Evolutionary conservation across 2,888 invertebrate genomes (phyloP).

Genomic region (Chrysodeixis includens): DNA sequence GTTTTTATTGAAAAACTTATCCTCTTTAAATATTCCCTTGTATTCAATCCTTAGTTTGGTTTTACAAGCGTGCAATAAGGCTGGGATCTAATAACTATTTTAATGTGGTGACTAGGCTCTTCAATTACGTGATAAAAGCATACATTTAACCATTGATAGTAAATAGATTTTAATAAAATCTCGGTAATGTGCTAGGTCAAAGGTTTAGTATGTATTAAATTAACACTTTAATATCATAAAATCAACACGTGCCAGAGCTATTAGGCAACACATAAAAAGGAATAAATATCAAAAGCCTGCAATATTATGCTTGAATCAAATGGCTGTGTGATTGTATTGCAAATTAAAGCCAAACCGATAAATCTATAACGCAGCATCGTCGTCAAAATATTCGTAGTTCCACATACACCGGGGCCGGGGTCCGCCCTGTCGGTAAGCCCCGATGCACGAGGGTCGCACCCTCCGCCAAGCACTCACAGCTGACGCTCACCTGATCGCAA

Average conservation of each 20-base stretch:
- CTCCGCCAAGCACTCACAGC: constrained; percentile 53
- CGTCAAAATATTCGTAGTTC: not conserved
- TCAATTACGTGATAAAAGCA: too few species aligned
- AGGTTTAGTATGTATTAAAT: too few species aligned
- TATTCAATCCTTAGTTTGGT: not conserved
- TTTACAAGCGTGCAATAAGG: not conserved
- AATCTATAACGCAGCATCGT: not conserved
- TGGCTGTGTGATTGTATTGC: too few species aligned
- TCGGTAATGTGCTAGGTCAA: too few species aligned
- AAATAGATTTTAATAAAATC: too few species aligned
- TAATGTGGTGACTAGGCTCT: too few species aligned
- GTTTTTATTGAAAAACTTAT: not conserved
- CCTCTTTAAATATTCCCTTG: not conserved
- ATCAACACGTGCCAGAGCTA: too few species aligned
- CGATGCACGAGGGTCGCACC: constrained; percentile 40
- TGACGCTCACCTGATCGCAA: constrained; percentile 49
- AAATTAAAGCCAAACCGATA: not conserved
- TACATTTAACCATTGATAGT: too few species aligned
- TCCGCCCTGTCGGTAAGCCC: constrained; percentile 43
- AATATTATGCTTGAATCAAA: too few species aligned
- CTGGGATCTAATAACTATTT: not conserved
- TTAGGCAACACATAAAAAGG: too few species aligned
- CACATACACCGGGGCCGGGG: not conserved
- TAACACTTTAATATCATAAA: too few species aligned
- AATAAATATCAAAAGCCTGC: too few species aligned